Conservation (phyloP, 2,888 invertebrate genomes). For the Eurytoma adleriae region DNA sequence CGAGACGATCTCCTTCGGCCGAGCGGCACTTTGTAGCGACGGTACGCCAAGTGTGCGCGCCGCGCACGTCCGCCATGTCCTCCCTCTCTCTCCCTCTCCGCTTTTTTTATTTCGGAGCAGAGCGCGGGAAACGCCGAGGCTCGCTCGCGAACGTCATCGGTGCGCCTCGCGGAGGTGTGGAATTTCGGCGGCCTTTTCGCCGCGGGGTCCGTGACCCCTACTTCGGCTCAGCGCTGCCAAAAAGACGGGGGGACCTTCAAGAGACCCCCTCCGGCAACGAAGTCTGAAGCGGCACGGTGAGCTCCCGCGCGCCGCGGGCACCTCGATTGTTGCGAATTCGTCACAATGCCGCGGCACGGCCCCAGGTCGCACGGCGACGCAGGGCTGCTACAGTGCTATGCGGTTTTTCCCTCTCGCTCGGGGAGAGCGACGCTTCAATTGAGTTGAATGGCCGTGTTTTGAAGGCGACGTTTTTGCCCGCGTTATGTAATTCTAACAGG, state of each 20-base stretch:
- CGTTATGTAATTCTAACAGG: no score
- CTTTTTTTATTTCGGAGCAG: conserved; percentile 36
- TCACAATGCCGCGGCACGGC: no score
- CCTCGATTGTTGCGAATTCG: no score
- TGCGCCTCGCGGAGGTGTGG: background rate
- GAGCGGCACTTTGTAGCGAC: conserved; percentile 11
- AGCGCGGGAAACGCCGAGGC: conserved; percentile 45
- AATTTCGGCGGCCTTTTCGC: conserved; percentile 1
- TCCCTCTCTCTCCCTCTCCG: background rate
- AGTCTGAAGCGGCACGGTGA: background rate
- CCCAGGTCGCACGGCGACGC: no score
- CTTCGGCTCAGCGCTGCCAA: background rate
- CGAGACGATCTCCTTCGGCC: conserved; percentile 9
- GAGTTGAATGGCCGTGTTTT: no score
- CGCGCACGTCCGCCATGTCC: conserved; percentile 58
- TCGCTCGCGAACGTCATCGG: conserved; percentile 24
- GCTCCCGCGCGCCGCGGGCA: no score
- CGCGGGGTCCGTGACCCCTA: background rate
- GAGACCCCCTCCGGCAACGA: background rate
- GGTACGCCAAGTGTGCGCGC: conserved; percentile 63
- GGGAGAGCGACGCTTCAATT: no score
- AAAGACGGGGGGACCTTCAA: background rate
- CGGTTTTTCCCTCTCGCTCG: no score
- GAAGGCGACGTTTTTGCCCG: no score
- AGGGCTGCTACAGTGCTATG: no score